phyloP scores from a whole-genome alignment of 2,797 vertebrate species.

The Mycteria americana region DNA sequence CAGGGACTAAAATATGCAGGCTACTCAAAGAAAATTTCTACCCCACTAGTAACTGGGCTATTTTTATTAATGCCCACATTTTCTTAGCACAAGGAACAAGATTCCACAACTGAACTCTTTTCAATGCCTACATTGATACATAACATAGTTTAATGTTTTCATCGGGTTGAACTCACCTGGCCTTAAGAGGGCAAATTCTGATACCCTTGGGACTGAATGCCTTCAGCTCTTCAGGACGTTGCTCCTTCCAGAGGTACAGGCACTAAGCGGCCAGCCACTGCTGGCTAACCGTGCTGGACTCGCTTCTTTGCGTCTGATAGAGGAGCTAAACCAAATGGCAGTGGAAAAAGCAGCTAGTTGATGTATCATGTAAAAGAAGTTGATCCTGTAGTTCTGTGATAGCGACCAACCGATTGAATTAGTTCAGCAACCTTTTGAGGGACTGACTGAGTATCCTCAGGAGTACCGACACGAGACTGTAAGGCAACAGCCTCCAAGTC shows the following conservation, averaged over 20 bases:
- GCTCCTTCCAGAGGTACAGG: background rate
- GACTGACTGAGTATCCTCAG: rapidly evolving
- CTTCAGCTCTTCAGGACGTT: background rate
- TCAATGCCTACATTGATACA: background rate
- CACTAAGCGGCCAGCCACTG: background rate
- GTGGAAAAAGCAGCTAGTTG: background rate
- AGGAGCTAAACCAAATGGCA: background rate
- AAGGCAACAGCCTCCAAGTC: background rate
- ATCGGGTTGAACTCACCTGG: background rate
- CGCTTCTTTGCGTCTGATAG: background rate
- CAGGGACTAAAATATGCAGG: background rate
- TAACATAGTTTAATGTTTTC: background rate
- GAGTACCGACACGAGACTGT: rapidly evolving
- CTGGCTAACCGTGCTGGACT: rapidly evolving
- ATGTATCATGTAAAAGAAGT: background rate
- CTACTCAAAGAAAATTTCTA: background rate
- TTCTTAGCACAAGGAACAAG: background rate
- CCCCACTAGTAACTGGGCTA: background rate
- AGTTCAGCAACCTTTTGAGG: background rate
- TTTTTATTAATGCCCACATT: background rate
- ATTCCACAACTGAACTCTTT: background rate
- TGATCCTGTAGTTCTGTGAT: background rate
- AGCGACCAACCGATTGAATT: background rate
- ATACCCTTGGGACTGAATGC: background rate
- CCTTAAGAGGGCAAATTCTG: background rate